Percentiles rank a stretch among this genome's conserved stretches.
These are phyloP conservation scores for Amblyopsis rosae DNA, from an alignment of 2,113 vertebrate species.

Conservation along the genomic window DNA sequence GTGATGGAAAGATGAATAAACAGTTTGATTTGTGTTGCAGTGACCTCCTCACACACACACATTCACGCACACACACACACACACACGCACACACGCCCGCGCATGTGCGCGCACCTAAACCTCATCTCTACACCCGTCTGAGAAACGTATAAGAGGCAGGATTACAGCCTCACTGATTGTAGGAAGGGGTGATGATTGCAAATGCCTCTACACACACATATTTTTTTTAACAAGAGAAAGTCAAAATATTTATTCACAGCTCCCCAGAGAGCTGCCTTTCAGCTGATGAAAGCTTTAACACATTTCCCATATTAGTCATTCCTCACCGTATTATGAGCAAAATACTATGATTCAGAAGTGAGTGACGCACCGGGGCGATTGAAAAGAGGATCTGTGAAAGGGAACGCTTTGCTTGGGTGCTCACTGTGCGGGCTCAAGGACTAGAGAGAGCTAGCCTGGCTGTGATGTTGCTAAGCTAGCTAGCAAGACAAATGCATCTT, in stretches of 20 bases:
- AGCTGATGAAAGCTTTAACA: constrained; percentile 51
- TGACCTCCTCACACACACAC: background rate
- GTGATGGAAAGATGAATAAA: constrained; percentile 48
- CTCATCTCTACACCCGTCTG: constrained; percentile 37
- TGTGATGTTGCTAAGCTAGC: too few relatives aligned
- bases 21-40: constrained; percentile 43
- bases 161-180: constrained; percentile 41
- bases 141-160: constrained; percentile 52
- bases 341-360: constrained; percentile 45
- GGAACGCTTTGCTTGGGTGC: background rate
- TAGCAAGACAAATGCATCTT: too few relatives aligned
- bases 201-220: constrained; percentile 33
- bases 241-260: constrained; percentile 69
- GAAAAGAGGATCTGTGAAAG: background rate
- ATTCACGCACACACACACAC: background rate
- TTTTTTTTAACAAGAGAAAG: constrained; percentile 40
- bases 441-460: too few relatives aligned
- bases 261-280: constrained; percentile 55
- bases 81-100: background rate
- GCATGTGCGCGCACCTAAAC: background rate
- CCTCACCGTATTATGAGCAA: constrained; percentile 20
- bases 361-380: constrained; percentile 25
- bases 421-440: too few relatives aligned
- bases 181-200: constrained; percentile 7
- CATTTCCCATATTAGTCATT: constrained; percentile 47